Conservation (phyloP, 2,113 vertebrate genomes). For the Synodontis membranacea region DNA sequence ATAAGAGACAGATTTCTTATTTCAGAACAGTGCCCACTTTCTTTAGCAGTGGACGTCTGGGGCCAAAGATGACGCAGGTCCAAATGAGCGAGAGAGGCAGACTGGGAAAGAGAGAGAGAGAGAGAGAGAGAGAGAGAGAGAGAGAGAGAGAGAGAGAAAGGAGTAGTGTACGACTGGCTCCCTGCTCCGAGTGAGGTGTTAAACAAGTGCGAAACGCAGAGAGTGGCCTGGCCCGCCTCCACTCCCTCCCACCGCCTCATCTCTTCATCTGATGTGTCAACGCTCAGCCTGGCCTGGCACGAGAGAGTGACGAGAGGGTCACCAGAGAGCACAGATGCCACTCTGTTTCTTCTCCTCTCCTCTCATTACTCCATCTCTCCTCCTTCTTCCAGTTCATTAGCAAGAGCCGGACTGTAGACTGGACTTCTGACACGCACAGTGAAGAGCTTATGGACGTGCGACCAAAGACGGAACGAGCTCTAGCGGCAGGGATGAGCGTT, state of each 20-base stretch:
- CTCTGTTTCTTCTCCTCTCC: conserved; percentile 33
- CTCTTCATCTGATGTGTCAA: conserved; percentile 62
- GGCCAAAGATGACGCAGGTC: conserved; percentile 46
- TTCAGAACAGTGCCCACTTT: conserved; percentile 41
- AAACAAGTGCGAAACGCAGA: conserved; percentile 57
- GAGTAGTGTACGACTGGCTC: conserved; percentile 46
- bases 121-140: conserved; percentile 1
- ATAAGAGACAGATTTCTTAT: conserved; percentile 21
- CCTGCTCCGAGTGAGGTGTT: conserved; percentile 51
- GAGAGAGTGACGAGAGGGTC: conserved; percentile 54
- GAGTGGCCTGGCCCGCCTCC: conserved; percentile 56
- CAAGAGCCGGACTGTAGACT: not conserved
- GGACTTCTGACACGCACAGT: not conserved
- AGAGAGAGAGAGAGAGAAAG: conserved; percentile 29
- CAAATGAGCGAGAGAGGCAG: conserved; percentile 25
- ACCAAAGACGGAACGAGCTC: not conserved
- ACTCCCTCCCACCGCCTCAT: conserved; percentile 55
- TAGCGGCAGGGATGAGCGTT: not conserved
- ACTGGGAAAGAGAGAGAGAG: conserved; percentile 10
- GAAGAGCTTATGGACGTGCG: conserved; percentile 18
- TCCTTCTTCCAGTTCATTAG: conserved; percentile 17
- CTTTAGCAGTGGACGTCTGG: conserved; percentile 24
- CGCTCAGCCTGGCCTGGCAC: conserved; percentile 54
- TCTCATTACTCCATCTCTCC: not conserved
- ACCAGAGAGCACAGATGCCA: conserved; percentile 61